Evolutionary conservation across 2,113 vertebrate genomes (phyloP), one percentile per base, ranked within the genome.

Genomic region (Takifugu bimaculatus): DNA sequence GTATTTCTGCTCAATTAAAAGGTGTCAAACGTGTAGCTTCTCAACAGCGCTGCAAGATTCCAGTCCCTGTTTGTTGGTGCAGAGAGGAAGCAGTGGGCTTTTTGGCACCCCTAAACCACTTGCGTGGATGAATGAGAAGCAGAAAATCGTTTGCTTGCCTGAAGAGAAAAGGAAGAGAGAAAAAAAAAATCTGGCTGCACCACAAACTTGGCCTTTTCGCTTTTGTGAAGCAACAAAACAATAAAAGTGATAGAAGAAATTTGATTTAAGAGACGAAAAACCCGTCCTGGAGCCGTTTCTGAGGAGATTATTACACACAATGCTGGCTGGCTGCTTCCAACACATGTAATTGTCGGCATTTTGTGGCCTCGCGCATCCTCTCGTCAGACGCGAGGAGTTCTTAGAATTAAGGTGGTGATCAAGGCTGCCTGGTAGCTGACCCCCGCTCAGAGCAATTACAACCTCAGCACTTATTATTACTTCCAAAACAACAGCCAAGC

Each of bases 381-480:
- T 65, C 43, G 53, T 70, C 52, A 60, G 60, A 64, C 58, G 29
- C 5, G 6, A 60, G 58, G 60, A 66, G 72, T 67, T 50, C 82
- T 74, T 80, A 62, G 68, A 85, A 82, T 75, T 60, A 64, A 69
- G 59, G 78, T 69, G 70, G 74, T 63, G 82, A 81, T 85, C 77
- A 77, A 29, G 79, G 74, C 51, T 51, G 57, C 51, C 68, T 35
- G 48, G 58, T 59, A 47, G 60, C 60, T 71, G 65, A 83, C 52
- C 61, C 64, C 70, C 32, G 53, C 53, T 56, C 67, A 20, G 72
- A 20, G 51, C 65, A 68, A 85, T 81, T 74, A 76, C 57, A 78
- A 79, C 79, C 78, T 86, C 81, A 88, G 87, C 60, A 72, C 82
- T 79, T 78, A 72, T 72, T 78, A 81, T 84, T 77, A 79, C 81